Conservation (phyloP, 1,140 invertebrate genomes). For the Euwallacea fornicatus region DNA sequence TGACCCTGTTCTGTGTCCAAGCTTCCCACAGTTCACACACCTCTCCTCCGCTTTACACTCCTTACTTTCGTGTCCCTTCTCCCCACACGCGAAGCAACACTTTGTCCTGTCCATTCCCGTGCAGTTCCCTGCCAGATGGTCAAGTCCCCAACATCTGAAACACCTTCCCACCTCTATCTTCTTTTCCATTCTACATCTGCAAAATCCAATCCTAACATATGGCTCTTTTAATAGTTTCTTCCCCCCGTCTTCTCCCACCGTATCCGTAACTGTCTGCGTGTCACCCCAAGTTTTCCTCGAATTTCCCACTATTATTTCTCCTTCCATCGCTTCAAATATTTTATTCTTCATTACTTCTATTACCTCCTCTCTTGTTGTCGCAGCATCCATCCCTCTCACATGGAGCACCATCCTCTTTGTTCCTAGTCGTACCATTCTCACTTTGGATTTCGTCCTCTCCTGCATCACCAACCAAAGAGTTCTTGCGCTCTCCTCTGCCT, state of each 20-base stretch:
- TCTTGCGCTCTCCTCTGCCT: too few species aligned
- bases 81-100: constrained; percentile 30
- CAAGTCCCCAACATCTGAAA: constrained; percentile 33
- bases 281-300: neutral
- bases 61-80: constrained; percentile 33
- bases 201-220: neutral
- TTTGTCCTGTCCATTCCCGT: constrained; percentile 20
- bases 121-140: constrained; percentile 24
- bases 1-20: too few species aligned
- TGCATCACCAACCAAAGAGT: too few species aligned
- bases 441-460: neutral
- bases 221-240: constrained; percentile 11
- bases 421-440: neutral
- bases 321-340: neutral
- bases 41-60: too few species aligned
- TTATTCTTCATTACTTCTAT: neutral
- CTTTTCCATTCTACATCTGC: constrained; percentile 21
- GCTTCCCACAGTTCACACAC: too few species aligned
- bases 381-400: constrained; percentile 21
- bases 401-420: neutral
- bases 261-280: constrained; percentile 9
- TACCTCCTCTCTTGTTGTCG: constrained; percentile 15
- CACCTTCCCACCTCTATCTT: constrained; percentile 28
- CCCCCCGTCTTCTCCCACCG: constrained; percentile 5
- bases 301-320: neutral